Percentiles rank a stretch among this genome's conserved stretches.
Evolutionary conservation across 2,888 invertebrate species (phyloP).

Genomic region (Ectemnius lituratus): DNA sequence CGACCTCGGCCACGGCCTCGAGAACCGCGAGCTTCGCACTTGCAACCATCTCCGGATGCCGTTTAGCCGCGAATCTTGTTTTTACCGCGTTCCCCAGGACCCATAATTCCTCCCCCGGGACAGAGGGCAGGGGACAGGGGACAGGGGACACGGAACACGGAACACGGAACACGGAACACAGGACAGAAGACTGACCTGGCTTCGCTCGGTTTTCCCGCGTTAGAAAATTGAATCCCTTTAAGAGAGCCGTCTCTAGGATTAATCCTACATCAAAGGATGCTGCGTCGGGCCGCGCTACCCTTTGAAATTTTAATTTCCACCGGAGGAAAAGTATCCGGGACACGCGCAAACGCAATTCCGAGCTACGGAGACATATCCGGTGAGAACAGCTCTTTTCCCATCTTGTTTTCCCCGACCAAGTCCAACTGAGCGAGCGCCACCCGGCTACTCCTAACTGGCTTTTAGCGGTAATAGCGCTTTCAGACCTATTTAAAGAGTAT

Average conservation of each 20-base stretch:
- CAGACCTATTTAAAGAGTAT: constrained; percentile 52
- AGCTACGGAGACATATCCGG: constrained; percentile 26
- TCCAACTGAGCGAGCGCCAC: constrained; percentile 22
- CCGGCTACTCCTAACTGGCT: constrained; percentile 46
- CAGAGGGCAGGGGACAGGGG: too few relatives aligned
- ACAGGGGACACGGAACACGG: too few relatives aligned
- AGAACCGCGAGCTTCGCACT: constrained; percentile 22
- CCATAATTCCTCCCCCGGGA: too few relatives aligned
- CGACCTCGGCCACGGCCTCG: not conserved
- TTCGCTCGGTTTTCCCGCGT: not conserved
- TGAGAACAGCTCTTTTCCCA: constrained; percentile 29
- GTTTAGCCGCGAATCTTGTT: too few relatives aligned
- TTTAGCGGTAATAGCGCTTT: constrained; percentile 55
- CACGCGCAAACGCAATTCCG: constrained; percentile 15
- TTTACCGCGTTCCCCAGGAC: too few relatives aligned
- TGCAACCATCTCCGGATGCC: constrained; percentile 15
- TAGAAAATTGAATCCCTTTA: constrained; percentile 2
- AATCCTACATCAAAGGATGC: not conserved
- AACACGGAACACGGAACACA: too few relatives aligned
- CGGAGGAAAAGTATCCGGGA: constrained; percentile 2
- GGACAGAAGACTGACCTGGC: not conserved
- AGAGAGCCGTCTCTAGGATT: constrained; percentile 5
- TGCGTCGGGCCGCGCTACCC: not conserved
- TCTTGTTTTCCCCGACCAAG: constrained; percentile 38
- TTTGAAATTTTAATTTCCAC: constrained; percentile 42